Base-by-base conservation (phyloP, 1,140 invertebrate genomes). In the Thaumatotibia leucotreta region DNA sequence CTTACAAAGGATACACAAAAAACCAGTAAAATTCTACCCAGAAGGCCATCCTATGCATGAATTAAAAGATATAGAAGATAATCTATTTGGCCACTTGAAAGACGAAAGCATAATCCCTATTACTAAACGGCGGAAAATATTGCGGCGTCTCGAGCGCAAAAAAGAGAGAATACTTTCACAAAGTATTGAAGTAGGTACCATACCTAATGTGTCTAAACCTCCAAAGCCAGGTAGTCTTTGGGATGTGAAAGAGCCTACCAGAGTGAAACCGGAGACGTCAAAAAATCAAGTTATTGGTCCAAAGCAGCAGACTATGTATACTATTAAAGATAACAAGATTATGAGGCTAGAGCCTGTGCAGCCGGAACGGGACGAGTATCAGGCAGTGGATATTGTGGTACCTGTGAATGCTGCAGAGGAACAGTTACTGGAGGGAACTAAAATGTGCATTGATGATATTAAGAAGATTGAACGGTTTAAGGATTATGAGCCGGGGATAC, bases 401-500 rank as follows among this genome's bases (percentile, higher is more conserved):
- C 88, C 86, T 4, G 75, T 83, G 4, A 88, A 88, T 71, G 64
- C 67, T 14, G 82, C 86, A 17, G 88, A 88, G 29, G 74, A 79
- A 61, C 74, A 82, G 50, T 64, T 91, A 4, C 62, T 91, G 45
- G 86, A 91, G 73, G 88, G 88, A 0, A 91, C 88, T 0, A 88
- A 91, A 54, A 89, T 91, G 86, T 65, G 74, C 35, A 50, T 89
- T 27, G 86, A 91, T 78, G 80, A 91, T 62, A 91, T 91, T 11
- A 86, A 73, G 58, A 89, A 82, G 35, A 91, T 89, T 66, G 85
- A 88, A 0, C 76, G 84, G 33, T 91, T 89, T 39, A 89, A 85
- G 64, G 82, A 91, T 63, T 91, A 89, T 76, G 78, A 86, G 27
- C 86, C 86, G 39, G 88, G 88, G n/a, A 73, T 83, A 68, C 88